These are phyloP conservation scores for Struthio camelus DNA, from an alignment of 2,113 vertebrate species.

Conservation along the genomic window DNA sequence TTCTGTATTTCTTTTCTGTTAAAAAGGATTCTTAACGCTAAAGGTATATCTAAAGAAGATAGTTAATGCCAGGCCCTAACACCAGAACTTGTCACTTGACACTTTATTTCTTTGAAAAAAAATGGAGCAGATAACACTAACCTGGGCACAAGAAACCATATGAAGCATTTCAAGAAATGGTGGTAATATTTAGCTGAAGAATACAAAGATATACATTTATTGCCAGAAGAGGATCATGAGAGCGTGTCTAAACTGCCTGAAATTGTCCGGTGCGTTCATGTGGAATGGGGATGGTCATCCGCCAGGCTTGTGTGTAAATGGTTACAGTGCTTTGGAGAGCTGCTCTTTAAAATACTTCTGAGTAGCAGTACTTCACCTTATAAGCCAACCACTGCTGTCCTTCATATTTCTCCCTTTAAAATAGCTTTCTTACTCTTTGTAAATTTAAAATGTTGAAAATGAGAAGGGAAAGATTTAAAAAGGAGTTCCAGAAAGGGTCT, in stretches of 20 bases:
- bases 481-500: not conserved
- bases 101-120: not conserved
- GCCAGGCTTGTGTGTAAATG: fast-evolving
- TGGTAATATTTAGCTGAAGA: not conserved
- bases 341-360: not conserved
- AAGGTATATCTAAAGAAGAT: not conserved
- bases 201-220: not conserved
- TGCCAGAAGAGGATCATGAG: not conserved
- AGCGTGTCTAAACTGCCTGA: not conserved
- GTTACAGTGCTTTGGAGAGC: not conserved
- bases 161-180: not conserved
- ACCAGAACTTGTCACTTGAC: not conserved
- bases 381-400: not conserved
- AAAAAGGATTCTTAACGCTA: not conserved
- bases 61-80: not conserved
- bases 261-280: not conserved
- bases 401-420: not conserved
- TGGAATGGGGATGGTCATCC: fast-evolving
- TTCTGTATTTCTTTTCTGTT: too few relatives aligned
- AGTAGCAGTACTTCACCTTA: not conserved
- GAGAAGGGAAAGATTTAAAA: not conserved
- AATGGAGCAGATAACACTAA: not conserved
- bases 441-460: not conserved
- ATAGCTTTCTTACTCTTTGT: not conserved
- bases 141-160: not conserved